Percentiles rank a stretch among this genome's conserved stretches.
These are phyloP conservation scores for Cynocephalus volans DNA, from an alignment of 2,113 vertebrate genomes.

Conservation along the genomic window DNA sequence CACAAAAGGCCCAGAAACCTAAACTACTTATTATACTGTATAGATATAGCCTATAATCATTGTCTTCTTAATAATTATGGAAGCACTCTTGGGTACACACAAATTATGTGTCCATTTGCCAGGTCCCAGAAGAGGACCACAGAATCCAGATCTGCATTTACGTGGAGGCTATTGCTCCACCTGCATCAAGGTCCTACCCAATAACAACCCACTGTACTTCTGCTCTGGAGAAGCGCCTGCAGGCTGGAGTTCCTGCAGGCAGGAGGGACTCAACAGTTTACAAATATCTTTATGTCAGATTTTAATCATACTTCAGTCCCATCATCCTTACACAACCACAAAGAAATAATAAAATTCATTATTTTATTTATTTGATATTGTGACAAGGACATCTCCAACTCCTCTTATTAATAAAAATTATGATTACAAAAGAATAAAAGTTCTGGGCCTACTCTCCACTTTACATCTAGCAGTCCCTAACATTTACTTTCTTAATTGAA, in stretches of 20 bases:
- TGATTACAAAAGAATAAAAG: neutral
- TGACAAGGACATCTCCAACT: neutral
- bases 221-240: neutral
- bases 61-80: neutral
- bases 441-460: neutral
- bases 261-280: neutral
- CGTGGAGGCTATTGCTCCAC: neutral
- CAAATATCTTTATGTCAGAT: neutral
- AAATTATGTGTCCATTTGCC: neutral
- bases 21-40: neutral
- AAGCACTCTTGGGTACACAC: neutral
- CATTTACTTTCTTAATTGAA: neutral
- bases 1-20: neutral
- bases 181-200: too few relatives aligned
- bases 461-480: neutral
- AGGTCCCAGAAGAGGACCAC: neutral
- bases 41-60: neutral
- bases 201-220: neutral
- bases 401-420: neutral
- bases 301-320: neutral
- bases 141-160: neutral
- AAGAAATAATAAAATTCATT: neutral
- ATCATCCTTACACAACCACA: rapidly evolving
- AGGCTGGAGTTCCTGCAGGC: rapidly evolving
- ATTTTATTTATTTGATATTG: neutral